Base-by-base conservation (phyloP, 92 coral and sea anemone species). In the Blastomussa wellsi region DNA sequence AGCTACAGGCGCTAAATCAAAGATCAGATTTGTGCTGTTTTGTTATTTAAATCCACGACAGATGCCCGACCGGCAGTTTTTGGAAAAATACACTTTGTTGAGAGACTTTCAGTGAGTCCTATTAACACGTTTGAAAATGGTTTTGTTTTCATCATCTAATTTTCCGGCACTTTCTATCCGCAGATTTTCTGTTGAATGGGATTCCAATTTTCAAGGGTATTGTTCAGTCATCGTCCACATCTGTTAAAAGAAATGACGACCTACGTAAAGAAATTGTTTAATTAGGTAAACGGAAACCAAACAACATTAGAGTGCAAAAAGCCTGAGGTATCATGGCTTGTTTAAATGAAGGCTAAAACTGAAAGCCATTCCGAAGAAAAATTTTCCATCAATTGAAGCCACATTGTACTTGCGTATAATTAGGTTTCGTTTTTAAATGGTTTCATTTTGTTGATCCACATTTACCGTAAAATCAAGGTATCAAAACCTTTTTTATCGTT, bases 261-360 rank as follows among this genome's bases (percentile, higher is more conserved):
- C 72, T 38, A 48, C 79, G 74, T 11, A 42, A 60, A 83, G 71
- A 33, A 74, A 83, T 41, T 72, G 49, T 44, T 74, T 83, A 72
- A 74, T 83, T 83, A 74, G 33, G 60, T 37, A 75, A 60, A 32
- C 87, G 87, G 87, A 83, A 83, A 83, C 59, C 59, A 57, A 74
- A 83, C 60, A 74, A 62, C 87, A 83, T 83, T 83, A 83, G 62
- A 29, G 80, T 83, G 80, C 13, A 73, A 59, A 60, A 41, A 59
- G 57, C 74, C 73, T 26, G 74, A 55, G 80, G 74, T 73, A 29
- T 74, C 39, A 8, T 36, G 41, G 75, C 75, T 70, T 70, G 75
- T 70, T 70, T 70, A 70, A 70, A 36, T 70, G 41, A 70, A 9
- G 75, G 44, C 75, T 35, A 17, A 32, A 20, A 83, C 59, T 42